Evolutionary conservation across 2,797 vertebrate species (phyloP).

Genomic region (Streptopelia turtur): DNA sequence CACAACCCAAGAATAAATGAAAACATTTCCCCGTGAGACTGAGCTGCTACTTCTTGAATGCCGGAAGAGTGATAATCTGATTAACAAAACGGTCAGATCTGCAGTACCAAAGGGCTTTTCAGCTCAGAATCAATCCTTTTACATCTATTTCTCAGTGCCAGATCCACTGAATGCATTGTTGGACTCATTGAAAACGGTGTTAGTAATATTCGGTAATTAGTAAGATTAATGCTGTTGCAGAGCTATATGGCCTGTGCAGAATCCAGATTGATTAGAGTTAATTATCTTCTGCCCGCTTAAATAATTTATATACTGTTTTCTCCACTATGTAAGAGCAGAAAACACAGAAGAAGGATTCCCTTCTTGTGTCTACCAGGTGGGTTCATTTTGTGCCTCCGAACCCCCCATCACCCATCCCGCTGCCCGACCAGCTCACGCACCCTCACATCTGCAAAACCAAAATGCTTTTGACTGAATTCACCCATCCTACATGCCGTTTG

Average conservation of each 20-base stretch:
- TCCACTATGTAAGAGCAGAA: not conserved
- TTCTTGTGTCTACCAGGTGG: not conserved
- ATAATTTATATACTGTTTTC: constrained; percentile 39
- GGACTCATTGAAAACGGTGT: constrained; percentile 39
- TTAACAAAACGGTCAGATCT: constrained; percentile 56
- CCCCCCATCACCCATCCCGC: rapidly evolving
- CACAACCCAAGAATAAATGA: constrained; percentile 4
- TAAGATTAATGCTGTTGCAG: constrained; percentile 59
- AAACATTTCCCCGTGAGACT: not conserved
- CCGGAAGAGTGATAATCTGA: constrained; percentile 33
- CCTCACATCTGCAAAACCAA: not conserved
- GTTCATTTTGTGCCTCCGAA: not conserved
- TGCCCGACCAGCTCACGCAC: rapidly evolving
- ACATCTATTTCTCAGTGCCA: not conserved
- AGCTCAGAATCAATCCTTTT: constrained; percentile 24
- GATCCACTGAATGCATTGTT: constrained; percentile 16
- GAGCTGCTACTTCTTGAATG: constrained; percentile 1
- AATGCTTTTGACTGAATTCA: rapidly evolving
- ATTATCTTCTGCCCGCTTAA: constrained; percentile 61
- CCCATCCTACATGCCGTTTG: not conserved
- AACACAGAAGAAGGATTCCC: not conserved
- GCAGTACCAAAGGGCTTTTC: constrained; percentile 19
- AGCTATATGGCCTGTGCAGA: constrained; percentile 59
- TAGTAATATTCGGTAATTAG: constrained; percentile 68
- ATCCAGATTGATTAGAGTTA: constrained; percentile 66